Evolutionary conservation across 2,797 vertebrate species (phyloP).

Genomic region (Glossophaga mutica): DNA sequence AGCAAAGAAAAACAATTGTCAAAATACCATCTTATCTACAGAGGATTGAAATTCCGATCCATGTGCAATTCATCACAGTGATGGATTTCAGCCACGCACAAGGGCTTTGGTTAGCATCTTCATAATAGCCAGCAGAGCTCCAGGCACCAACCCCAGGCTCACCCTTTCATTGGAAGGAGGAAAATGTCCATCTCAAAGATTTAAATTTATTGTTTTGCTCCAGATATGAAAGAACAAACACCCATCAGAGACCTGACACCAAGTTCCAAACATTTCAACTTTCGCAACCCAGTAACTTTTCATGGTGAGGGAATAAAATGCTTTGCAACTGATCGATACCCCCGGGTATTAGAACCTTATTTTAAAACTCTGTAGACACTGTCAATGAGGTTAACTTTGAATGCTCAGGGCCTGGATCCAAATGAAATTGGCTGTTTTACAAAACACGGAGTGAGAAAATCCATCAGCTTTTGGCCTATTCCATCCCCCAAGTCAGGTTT

Average conservation of each 20-base stretch:
- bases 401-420: slow-evolving; percentile 37
- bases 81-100: background rate
- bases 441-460: slow-evolving; percentile 49
- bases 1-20: slow-evolving; percentile 43
- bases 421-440: slow-evolving; percentile 49
- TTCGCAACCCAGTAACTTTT: slow-evolving; percentile 23
- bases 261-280: background rate
- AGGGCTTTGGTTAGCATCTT: background rate
- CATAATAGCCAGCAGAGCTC: background rate
- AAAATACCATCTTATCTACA: slow-evolving; percentile 26
- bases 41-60: background rate
- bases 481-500: background rate
- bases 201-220: slow-evolving; percentile 48
- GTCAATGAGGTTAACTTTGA: slow-evolving; percentile 55
- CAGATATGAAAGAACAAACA: slow-evolving; percentile 31
- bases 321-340: slow-evolving; percentile 16
- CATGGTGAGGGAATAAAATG: background rate
- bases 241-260: background rate
- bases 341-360: slow-evolving; percentile 42
- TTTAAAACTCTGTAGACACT: slow-evolving; percentile 43
- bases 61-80: background rate
- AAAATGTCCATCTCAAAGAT: background rate
- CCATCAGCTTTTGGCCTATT: background rate
- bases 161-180: slow-evolving; percentile 22
- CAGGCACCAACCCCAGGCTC: background rate